phyloP scores from a whole-genome alignment of 2,888 invertebrate genomes.

The Agrochola circellaris region DNA sequence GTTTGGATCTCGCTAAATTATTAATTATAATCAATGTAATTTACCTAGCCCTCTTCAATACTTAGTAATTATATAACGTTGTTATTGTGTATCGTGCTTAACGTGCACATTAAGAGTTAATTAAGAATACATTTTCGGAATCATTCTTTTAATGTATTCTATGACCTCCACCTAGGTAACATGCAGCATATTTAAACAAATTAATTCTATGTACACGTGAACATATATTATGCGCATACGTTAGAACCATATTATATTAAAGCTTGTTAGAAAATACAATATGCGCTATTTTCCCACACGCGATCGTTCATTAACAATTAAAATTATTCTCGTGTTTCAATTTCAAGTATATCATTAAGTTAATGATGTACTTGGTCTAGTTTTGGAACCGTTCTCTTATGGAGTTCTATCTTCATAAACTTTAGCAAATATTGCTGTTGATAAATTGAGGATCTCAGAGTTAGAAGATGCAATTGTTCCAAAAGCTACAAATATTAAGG shows the following conservation, averaged over 20 bases:
- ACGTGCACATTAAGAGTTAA: slow-evolving; percentile 41
- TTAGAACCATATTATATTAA: slow-evolving; percentile 25
- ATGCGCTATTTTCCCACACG: slow-evolving; percentile 26
- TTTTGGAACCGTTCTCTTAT: slow-evolving; percentile 17
- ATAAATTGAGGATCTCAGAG: neutral
- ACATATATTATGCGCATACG: slow-evolving; percentile 33
- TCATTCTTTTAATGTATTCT: slow-evolving; percentile 50
- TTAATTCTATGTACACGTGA: slow-evolving; percentile 44
- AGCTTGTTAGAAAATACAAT: slow-evolving; percentile 52
- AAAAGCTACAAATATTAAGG: neutral
- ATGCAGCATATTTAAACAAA: slow-evolving; percentile 36
- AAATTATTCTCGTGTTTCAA: slow-evolving; percentile 31
- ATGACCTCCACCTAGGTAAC: slow-evolving; percentile 32
- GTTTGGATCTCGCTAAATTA: slow-evolving; percentile 25
- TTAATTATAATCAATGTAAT: slow-evolving; percentile 27
- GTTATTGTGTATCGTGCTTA: slow-evolving; percentile 37
- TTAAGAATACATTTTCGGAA: slow-evolving; percentile 50
- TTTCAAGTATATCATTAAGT: slow-evolving; percentile 18
- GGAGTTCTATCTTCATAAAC: neutral
- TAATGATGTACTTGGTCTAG: slow-evolving; percentile 26
- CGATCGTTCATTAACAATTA: slow-evolving; percentile 43
- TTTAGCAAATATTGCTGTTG: neutral
- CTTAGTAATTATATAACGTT: slow-evolving; percentile 40
- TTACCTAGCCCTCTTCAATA: slow-evolving; percentile 30
- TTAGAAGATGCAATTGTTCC: neutral